Evolutionary conservation across 2,113 vertebrate genomes (phyloP), one percentile per base, ranked within the genome.

Genomic region (Hyaena hyaena): DNA sequence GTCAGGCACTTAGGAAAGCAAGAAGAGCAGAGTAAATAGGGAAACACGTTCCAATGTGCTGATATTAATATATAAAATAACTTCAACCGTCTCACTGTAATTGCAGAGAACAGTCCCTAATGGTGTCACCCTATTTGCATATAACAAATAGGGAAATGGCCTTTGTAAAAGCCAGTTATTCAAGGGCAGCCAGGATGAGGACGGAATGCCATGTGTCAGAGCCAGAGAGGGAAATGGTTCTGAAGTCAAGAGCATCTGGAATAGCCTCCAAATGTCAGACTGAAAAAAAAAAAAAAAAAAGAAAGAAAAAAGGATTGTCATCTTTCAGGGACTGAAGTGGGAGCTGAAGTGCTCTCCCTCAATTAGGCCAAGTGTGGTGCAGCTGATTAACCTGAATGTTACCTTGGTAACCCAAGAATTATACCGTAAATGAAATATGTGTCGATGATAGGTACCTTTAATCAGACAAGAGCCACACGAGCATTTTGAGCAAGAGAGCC

Each of bases 321-420:
- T 98, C 95, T 95, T 97, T 97, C 96, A 97, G 87, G 96, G 96
- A 90, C 98, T 99, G 96, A 99, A 99, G 98, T 98, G 98, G 98
- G 93, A 96, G 97, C 97, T 98, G 97, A 98, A 99, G 98, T 98
- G 98, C 86, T 98, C 97, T 98, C 96, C 96, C 97, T 97, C 98
- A 99, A 98, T 98, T 99, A 99, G 98, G 98, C 84, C 97, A 98
- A 99, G 97, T 94, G 83, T 84, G 93, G 97, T 97, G 86, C 95
- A 96, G 96, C 97, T 98, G 98, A 99, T 99, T 99, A 99, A 99
- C 98, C 98, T 98, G 96, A 96, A 96, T 90, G 98, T 98, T 98
- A 98, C 98, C 98, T 98, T 98, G 98, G 98, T 98, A 98, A 99
- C 98, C 98, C 95, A 82, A 96, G 98, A 97, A 98, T 98, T 97